phyloP scores from a whole-genome alignment of 2,888 invertebrate genomes.

The Plagiodera versicolora region DNA sequence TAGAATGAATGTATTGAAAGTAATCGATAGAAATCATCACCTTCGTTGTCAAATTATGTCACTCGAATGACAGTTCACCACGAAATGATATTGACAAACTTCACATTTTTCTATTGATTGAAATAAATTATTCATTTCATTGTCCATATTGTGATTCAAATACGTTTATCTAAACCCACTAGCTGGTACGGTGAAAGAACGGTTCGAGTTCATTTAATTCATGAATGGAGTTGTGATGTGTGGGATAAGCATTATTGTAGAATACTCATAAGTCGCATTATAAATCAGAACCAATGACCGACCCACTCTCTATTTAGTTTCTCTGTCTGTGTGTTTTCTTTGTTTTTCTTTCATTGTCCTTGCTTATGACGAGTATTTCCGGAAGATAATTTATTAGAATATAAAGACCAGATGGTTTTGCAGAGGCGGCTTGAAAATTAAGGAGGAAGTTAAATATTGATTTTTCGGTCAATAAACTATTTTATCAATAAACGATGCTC shows the following conservation, averaged over 20 bases:
- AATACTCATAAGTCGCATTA: conserved; percentile 8
- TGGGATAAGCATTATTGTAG: conserved; percentile 4
- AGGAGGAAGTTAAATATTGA: too few relatives aligned
- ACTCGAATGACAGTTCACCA: too few relatives aligned
- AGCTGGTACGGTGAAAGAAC: conserved; percentile 5
- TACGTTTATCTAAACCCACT: conserved; percentile 7
- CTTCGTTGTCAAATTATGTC: too few relatives aligned
- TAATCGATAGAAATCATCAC: too few relatives aligned
- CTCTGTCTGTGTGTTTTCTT: not conserved
- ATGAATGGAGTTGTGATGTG: conserved; percentile 10
- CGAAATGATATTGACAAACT: too few relatives aligned
- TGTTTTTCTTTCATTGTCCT: not conserved
- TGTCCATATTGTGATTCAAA: conserved; percentile 10
- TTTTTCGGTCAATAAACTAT: too few relatives aligned
- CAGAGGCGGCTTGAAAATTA: not conserved
- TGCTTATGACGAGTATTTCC: not conserved
- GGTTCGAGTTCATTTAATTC: not conserved
- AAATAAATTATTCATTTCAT: not conserved
- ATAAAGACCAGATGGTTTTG: not conserved
- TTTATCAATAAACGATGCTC: too few relatives aligned
- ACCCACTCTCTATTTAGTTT: not conserved
- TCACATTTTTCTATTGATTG: too few relatives aligned
- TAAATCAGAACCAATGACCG: not conserved
- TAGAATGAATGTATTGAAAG: too few relatives aligned
- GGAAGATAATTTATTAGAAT: not conserved